Percentiles rank a stretch among this genome's conserved stretches.
Conservation (phyloP, 2,888 invertebrate genomes). For the Heliconius hortense region DNA sequence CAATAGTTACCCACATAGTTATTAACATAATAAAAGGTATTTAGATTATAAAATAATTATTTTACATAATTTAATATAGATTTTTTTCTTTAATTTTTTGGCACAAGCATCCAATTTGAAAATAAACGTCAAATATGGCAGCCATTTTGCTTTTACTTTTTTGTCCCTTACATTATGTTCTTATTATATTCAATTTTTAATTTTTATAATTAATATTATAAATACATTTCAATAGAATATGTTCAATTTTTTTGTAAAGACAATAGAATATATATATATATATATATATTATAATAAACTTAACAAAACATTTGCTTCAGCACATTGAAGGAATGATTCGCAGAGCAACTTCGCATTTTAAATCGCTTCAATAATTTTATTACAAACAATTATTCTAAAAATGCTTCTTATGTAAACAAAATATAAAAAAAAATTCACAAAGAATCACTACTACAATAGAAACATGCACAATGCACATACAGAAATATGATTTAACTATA, state of each 20-base stretch:
- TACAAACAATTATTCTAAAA: not conserved
- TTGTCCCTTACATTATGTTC: not conserved
- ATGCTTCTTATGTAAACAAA: not conserved
- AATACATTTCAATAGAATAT: conserved; percentile 12
- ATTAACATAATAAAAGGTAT: not conserved
- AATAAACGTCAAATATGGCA: not conserved
- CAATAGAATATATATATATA: not conserved
- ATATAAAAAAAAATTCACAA: not conserved
- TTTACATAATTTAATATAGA: not conserved
- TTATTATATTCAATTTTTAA: not conserved
- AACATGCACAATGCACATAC: not conserved
- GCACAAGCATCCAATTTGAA: conserved; percentile 18
- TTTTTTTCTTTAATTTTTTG: not conserved
- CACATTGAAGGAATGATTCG: conserved; percentile 9
- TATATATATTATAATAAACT: not conserved
- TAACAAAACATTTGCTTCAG: conserved; percentile 1
- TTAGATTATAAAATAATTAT: not conserved
- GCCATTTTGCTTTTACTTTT: not conserved
- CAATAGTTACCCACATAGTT: not conserved
- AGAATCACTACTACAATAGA: not conserved
- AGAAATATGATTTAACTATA: not conserved
- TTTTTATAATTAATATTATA: not conserved
- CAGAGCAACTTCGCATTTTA: conserved; percentile 7
- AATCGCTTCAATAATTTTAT: not conserved
- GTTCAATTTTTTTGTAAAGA: not conserved